Conservation (phyloP, 1,140 invertebrate species). For the Trialeurodes vaporariorum region DNA sequence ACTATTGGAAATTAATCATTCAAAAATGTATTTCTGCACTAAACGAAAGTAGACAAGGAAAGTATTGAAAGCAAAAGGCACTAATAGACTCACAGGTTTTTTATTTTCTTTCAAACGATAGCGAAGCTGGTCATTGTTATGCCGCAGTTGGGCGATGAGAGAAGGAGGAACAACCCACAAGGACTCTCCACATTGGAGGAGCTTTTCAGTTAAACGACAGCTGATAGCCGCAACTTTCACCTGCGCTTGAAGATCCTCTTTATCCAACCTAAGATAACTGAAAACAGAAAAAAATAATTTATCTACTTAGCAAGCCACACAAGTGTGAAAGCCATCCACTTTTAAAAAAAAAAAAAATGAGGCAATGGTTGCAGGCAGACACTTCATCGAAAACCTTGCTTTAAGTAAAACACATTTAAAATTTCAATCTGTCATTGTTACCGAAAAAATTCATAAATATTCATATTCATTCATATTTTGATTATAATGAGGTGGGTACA, state of each 20-base stretch:
- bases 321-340: no score
- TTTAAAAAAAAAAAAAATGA: no score
- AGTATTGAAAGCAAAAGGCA: conserved; percentile 13
- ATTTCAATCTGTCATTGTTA: no score
- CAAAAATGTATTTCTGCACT: neutral
- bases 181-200: conserved; percentile 57
- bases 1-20: no score
- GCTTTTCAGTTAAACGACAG: conserved; percentile 62
- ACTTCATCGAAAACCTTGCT: no score
- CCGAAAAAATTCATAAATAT: no score
- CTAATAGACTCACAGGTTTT: conserved; percentile 31
- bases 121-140: conserved; percentile 42
- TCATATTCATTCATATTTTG: no score
- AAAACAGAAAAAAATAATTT: no score
- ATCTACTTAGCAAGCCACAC: no score
- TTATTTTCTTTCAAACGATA: conserved; percentile 36
- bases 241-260: conserved; percentile 51
- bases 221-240: conserved; percentile 70
- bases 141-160: conserved; percentile 51
- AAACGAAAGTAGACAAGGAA: neutral
- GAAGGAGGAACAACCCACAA: conserved; percentile 67
- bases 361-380: no score
- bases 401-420: no score
- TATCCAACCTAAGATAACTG: conserved; percentile 28
- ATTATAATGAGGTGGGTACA: no score